Evolutionary conservation across 2,888 invertebrate genomes (phyloP).

Genomic region (Bombylius discolor): DNA sequence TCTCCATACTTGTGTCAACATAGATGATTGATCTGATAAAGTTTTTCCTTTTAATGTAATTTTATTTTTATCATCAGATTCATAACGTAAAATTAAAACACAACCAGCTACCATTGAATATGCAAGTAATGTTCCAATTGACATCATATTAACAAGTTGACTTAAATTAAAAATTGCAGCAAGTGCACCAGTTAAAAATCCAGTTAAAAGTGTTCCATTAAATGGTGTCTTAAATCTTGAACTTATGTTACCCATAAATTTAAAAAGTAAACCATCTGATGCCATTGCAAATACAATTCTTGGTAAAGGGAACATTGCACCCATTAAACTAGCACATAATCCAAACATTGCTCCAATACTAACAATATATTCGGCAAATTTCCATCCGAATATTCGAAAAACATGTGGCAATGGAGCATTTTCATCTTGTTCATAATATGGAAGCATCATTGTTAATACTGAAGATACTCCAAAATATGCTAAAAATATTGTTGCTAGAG

Average conservation of each 20-base stretch:
- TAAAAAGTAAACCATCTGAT: constrained; percentile 69
- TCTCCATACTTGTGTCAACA: constrained; percentile 16
- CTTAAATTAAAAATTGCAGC: constrained; percentile 57
- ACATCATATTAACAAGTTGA: constrained; percentile 65
- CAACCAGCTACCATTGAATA: constrained; percentile 66
- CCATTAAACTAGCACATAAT: constrained; percentile 69
- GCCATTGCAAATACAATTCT: constrained; percentile 84
- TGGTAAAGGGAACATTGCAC: constrained; percentile 75
- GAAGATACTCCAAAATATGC: constrained; percentile 85
- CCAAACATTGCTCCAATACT: constrained; percentile 76
- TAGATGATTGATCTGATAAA: not conserved
- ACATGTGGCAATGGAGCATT: constrained; percentile 70
- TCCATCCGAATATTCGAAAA: constrained; percentile 61
- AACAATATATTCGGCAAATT: constrained; percentile 68
- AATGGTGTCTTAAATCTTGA: constrained; percentile 65
- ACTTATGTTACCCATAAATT: constrained; percentile 58
- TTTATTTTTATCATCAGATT: constrained; percentile 21
- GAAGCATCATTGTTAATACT: constrained; percentile 59
- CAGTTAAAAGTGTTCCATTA: constrained; percentile 61
- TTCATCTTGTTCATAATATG: constrained; percentile 45
- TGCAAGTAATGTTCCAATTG: constrained; percentile 59
- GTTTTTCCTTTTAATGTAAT: not conserved
- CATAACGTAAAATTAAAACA: constrained; percentile 55
- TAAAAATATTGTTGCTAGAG: constrained; percentile 69
- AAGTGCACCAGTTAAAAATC: constrained; percentile 58